phyloP scores from a whole-genome alignment of 1,140 invertebrate genomes.

The Gryllus bimaculatus region DNA sequence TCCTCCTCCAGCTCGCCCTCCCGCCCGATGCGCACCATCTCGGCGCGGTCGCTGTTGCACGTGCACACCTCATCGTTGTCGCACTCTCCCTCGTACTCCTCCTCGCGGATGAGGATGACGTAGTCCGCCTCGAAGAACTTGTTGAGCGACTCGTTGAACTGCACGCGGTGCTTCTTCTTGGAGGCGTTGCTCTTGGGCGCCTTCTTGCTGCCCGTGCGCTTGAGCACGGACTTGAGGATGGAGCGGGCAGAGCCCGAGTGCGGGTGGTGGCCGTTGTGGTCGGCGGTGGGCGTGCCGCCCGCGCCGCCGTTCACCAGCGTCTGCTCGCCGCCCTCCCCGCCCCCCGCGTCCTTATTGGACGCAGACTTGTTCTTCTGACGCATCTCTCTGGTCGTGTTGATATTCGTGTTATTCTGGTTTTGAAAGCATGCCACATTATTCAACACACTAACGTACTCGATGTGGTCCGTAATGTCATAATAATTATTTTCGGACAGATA shows the following conservation, averaged over 20 bases:
- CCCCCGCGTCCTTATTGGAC: background rate
- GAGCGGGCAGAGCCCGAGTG: conserved; percentile 33
- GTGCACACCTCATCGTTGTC: conserved; percentile 53
- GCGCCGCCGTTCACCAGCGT: conserved; percentile 36
- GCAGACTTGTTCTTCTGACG: conserved; percentile 18
- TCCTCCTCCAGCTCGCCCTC: conserved; percentile 37
- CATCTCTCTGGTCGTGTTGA: conserved; percentile 6
- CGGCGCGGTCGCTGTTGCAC: conserved; percentile 23
- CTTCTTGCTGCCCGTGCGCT: conserved; percentile 35
- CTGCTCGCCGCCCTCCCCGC: background rate
- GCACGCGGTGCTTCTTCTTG: conserved; percentile 58
- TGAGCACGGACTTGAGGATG: conserved; percentile 46
- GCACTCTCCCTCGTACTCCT: conserved; percentile 68
- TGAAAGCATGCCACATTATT: conserved; percentile 1
- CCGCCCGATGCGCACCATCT: conserved; percentile 24
- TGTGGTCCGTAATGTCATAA: background rate
- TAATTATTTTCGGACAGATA: background rate
- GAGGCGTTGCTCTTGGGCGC: conserved; percentile 36
- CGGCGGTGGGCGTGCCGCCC: conserved; percentile 30
- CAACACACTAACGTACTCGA: conserved; percentile 3
- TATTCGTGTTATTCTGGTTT: background rate
- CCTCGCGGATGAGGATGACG: conserved; percentile 73
- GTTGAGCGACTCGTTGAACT: conserved; percentile 75
- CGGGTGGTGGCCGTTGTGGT: conserved; percentile 20
- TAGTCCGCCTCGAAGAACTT: conserved; percentile 82